These are phyloP conservation scores for Zosterops pallidus DNA, from an alignment of 2,113 vertebrate genomes.

Conservation along the genomic window DNA sequence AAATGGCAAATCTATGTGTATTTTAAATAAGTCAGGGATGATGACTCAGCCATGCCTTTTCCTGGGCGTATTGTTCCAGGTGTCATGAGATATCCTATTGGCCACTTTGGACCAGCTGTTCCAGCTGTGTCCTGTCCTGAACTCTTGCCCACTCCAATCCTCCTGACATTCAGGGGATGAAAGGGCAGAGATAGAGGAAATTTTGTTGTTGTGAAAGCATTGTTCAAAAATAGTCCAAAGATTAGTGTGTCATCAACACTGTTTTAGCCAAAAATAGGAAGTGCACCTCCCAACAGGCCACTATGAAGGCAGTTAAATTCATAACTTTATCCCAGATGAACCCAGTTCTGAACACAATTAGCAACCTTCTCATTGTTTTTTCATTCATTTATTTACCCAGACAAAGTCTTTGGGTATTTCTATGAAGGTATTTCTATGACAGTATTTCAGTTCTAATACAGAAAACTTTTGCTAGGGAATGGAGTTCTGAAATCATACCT, in stretches of 20 bases:
- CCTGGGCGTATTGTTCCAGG: background rate
- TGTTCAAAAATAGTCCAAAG: background rate
- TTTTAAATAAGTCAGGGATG: background rate
- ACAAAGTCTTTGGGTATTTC: background rate
- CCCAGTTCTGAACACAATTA: background rate
- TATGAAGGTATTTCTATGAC: background rate
- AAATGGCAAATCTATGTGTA: rapidly evolving
- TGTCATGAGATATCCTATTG: background rate
- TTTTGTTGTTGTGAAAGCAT: background rate
- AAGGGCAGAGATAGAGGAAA: background rate
- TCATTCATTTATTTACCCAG: background rate
- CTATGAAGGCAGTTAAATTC: background rate
- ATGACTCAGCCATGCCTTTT: background rate
- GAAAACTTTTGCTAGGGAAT: background rate
- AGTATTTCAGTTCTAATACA: background rate
- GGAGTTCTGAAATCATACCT: background rate
- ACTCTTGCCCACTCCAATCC: background rate
- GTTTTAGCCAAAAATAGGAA: background rate
- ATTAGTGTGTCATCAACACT: background rate
- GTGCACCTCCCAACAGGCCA: background rate
- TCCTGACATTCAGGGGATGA: rapidly evolving
- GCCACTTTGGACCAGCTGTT: background rate
- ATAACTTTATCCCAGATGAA: background rate
- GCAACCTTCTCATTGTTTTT: background rate
- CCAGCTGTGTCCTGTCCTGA: background rate